Base-by-base conservation (phyloP, 2,888 invertebrate genomes). In the Erpobdella octoculata region DNA sequence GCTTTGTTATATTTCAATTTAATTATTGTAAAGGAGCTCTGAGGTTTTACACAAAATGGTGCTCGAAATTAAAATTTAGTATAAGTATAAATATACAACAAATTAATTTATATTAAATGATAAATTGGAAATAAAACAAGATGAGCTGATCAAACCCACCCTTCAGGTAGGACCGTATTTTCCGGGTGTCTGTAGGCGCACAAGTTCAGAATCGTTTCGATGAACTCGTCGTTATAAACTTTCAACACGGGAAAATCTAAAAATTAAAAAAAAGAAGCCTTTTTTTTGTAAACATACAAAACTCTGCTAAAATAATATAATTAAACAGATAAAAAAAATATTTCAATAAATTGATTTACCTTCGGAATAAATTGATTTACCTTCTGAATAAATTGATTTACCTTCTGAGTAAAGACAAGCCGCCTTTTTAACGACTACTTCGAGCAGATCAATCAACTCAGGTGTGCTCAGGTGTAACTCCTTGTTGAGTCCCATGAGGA, bases 131-230 rank as follows among this genome's bases (percentile, higher is more conserved):
- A 25, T 36, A 35, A 36, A 21, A 33, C 33, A 65, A 18, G 25
- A 33, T 21, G 36, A 65, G 2, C 25, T 9, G 8, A 2, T n/a
- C 21, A 18, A 46, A 85, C 86, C 81, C 85, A 92, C 85, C 91
- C 92, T 18, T 88, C 82, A 0, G 96, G 95, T 73, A 95, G 85
- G 4, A 89, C 88, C 78, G 94, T 93, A 80, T 92, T 93, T 78
- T 94, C 94, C 0, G 94, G 94, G 80, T 93, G 91, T 79, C 90
- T 90, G 84, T 95, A 96, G 77, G 91, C 89, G 78, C 91, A 90
- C 79, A 94, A 87, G 82, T 91, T 91, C 82, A 96, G 91, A 77
- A 95, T 87, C 74, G 92, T 89, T 79, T 94, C 93, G 12, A 93
- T 89, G 25, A 95, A 87, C 79, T 94, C 92, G 71, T 83, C 73